phyloP scores from a whole-genome alignment of 2,113 vertebrate genomes.

The Lethenteron reissneri region DNA sequence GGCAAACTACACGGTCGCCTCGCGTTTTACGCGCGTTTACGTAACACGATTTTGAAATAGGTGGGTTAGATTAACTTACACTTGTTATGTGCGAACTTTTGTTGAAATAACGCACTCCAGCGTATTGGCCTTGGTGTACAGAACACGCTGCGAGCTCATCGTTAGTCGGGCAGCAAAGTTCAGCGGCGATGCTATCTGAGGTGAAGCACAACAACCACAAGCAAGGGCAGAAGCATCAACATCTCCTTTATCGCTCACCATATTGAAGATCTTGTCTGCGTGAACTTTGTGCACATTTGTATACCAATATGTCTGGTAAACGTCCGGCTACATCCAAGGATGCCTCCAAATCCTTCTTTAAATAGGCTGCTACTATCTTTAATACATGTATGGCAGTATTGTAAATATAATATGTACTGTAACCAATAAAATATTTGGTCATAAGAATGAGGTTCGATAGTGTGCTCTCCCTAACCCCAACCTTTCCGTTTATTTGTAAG shows the following conservation, averaged over 20 bases:
- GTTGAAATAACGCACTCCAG: not conserved
- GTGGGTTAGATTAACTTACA: not conserved
- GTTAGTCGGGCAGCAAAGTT: not conserved
- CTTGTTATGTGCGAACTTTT: not conserved
- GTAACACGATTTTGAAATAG: constrained; percentile 3
- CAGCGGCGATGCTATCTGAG: too few relatives aligned
- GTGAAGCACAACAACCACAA: not conserved
- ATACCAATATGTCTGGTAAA: constrained; percentile 1
- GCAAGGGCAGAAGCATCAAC: not conserved
- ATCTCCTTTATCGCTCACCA: not conserved
- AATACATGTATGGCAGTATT: constrained; percentile 4
- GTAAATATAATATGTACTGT: constrained; percentile 4
- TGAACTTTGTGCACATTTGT: not conserved
- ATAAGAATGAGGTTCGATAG: not conserved
- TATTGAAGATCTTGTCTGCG: constrained; percentile 5
- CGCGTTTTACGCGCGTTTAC: not conserved
- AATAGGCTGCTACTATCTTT: not conserved
- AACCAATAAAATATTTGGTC: not conserved
- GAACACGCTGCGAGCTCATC: not conserved
- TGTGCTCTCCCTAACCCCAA: not conserved
- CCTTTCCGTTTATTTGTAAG: not conserved
- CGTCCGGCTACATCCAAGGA: not conserved
- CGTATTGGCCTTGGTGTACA: not conserved
- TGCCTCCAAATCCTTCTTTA: not conserved
- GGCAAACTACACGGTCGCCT: not conserved